Evolutionary conservation across 2,797 vertebrate genomes (phyloP).

Genomic region (Mallotus villosus): DNA sequence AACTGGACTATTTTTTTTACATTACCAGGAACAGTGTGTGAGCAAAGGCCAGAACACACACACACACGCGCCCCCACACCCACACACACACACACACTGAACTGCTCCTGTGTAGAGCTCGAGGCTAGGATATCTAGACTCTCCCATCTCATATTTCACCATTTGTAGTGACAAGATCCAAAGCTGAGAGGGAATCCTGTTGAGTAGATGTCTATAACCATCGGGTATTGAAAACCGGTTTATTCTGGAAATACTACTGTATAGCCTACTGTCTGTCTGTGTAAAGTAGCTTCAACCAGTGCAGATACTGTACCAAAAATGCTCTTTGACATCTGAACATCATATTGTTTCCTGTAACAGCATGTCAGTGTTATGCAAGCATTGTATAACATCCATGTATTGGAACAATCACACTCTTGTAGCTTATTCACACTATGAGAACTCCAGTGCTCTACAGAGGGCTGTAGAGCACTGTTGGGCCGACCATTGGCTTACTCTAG

Average conservation of each 20-base stretch:
- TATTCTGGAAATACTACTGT: not conserved
- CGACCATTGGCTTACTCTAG: slow-evolving; percentile 34
- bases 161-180: slow-evolving; percentile 10
- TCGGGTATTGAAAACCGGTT: too few species aligned
- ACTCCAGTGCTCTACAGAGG: not conserved
- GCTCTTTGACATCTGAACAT: not conserved
- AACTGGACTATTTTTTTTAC: slow-evolving; percentile 24
- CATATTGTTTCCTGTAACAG: not conserved
- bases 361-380: not conserved
- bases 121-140: not conserved
- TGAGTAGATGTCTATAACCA: not conserved
- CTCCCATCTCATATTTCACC: not conserved
- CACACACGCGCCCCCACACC: not conserved
- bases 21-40: slow-evolving; percentile 17
- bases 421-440: not conserved
- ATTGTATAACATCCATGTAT: not conserved
- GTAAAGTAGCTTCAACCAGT: not conserved
- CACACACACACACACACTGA: too few species aligned
- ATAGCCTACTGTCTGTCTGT: not conserved
- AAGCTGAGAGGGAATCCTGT: not conserved
- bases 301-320: not conserved
- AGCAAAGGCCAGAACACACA: not conserved
- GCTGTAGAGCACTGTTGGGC: too few species aligned
- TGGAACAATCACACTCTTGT: not conserved
- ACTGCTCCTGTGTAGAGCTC: not conserved